Evolutionary conservation across 2,797 vertebrate genomes (phyloP).

Genomic region (Knipowitschia caucasica): DNA sequence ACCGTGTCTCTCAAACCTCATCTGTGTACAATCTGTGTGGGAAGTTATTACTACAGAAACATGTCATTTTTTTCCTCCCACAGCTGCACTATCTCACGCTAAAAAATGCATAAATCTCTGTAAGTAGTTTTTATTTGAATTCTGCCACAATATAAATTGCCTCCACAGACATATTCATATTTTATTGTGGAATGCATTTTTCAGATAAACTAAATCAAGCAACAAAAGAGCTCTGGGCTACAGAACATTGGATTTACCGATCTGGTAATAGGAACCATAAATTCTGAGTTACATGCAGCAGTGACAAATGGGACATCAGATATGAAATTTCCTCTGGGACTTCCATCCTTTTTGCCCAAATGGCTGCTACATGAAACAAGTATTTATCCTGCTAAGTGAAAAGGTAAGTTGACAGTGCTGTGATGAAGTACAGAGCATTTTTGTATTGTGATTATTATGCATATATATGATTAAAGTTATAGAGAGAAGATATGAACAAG

Average conservation of each 20-base stretch:
- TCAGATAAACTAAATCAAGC: conserved; percentile 72
- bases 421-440: conserved; percentile 34
- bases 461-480: conserved; percentile 41
- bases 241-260: conserved; percentile 72
- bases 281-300: conserved; percentile 68
- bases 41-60: conserved; percentile 47
- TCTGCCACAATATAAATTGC: conserved; percentile 54
- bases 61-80: conserved; percentile 49
- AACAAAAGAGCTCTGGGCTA: conserved; percentile 68
- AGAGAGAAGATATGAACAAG: conserved; percentile 22
- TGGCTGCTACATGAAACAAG: conserved; percentile 57
- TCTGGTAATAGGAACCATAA: conserved; percentile 73
- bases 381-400: conserved; percentile 69
- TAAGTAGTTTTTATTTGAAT: conserved; percentile 48
- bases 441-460: conserved; percentile 37
- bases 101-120: conserved; percentile 27
- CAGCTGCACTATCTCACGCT: conserved; percentile 26
- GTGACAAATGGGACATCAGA: conserved; percentile 71
- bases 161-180: conserved; percentile 51
- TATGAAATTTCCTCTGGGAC: conserved; percentile 69
- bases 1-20: conserved; percentile 48
- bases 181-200: conserved; percentile 59
- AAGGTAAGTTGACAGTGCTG: conserved; percentile 40
- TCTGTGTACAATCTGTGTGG: conserved; percentile 39
- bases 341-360: conserved; percentile 62